These are phyloP conservation scores for Drosophila santomea DNA, from an alignment of 1,140 invertebrate species.

Conservation along the genomic window DNA sequence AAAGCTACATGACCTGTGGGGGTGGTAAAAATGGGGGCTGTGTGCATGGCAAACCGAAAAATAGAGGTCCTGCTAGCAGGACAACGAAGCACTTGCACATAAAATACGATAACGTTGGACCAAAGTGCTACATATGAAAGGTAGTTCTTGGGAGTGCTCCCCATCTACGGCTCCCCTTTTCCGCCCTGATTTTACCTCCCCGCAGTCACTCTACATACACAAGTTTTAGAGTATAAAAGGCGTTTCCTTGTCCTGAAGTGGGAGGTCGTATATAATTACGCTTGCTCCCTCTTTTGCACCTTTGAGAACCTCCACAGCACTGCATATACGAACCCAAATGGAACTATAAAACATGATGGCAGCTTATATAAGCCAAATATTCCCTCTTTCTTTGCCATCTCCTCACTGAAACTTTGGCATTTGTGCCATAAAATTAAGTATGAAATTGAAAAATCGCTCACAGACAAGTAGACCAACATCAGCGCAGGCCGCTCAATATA, in stretches of 20 bases:
- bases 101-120: conserved; percentile 79
- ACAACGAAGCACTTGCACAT: conserved; percentile 66
- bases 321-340: conserved; percentile 13
- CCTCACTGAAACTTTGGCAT: conserved; percentile 66
- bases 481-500: conserved; percentile 44
- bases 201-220: conserved; percentile 25
- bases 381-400: not conserved
- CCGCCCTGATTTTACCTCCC: not conserved
- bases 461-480: conserved; percentile 28
- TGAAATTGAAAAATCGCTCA: conserved; percentile 80
- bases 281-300: conserved; percentile 56
- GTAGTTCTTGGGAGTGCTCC: conserved; percentile 49
- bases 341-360: conserved; percentile 67
- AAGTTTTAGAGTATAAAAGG: conserved; percentile 71
- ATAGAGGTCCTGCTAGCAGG: conserved; percentile 14
- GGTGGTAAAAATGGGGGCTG: not conserved
- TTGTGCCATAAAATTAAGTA: conserved; percentile 83
- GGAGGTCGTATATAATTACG: conserved; percentile 68
- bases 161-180: not conserved
- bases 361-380: conserved; percentile 59
- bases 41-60: conserved; percentile 11
- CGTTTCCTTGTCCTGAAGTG: conserved; percentile 23
- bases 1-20: conserved; percentile 59
- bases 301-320: conserved; percentile 18
- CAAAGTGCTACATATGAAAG: conserved; percentile 81